Percentiles rank a stretch among this genome's conserved stretches.
These are phyloP conservation scores for Dasyurus viverrinus DNA, from an alignment of 2,113 vertebrate genomes.

Conservation along the genomic window DNA sequence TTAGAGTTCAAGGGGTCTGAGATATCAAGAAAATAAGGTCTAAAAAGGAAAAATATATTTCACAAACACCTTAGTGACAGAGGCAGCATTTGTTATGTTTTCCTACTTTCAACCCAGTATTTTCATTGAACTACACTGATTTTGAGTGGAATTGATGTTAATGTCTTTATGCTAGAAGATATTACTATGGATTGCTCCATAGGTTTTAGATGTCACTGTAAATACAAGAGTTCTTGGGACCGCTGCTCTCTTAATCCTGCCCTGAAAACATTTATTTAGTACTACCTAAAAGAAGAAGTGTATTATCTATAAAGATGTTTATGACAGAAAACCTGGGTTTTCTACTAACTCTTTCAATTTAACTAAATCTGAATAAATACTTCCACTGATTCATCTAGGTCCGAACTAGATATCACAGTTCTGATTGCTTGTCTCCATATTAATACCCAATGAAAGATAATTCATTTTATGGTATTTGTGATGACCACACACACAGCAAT, in stretches of 20 bases:
- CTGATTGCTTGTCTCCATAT: not conserved
- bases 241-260: not conserved
- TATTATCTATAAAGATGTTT: not conserved
- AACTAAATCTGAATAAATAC: not conserved
- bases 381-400: not conserved
- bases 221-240: not conserved
- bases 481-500: not conserved
- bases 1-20: not conserved
- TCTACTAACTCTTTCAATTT: not conserved
- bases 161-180: not conserved
- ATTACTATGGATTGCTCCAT: not conserved
- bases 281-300: not conserved
- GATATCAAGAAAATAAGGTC: not conserved
- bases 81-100: not conserved
- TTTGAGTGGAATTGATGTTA: not conserved
- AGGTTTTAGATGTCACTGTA: not conserved
- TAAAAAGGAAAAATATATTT: not conserved
- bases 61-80: not conserved
- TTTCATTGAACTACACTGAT: not conserved
- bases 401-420: not conserved
- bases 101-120: not conserved
- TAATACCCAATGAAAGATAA: not conserved
- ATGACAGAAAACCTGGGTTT: not conserved
- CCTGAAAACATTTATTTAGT: not conserved
- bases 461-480: not conserved